These are phyloP conservation scores for Oryzaephilus surinamensis DNA, from an alignment of 1,140 invertebrate genomes.

Conservation along the genomic window DNA sequence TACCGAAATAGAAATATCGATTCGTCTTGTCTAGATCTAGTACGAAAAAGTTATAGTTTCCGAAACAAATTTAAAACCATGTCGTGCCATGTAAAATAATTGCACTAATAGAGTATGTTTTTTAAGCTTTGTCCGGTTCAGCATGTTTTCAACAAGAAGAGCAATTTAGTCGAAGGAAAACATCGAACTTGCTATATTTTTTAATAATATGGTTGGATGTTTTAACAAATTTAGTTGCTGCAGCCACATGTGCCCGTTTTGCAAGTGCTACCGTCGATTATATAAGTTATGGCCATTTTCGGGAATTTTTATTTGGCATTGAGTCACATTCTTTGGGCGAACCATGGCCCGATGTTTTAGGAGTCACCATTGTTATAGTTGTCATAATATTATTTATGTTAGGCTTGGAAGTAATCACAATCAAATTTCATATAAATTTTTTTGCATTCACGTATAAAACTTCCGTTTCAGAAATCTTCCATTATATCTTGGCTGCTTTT, in stretches of 20 bases:
- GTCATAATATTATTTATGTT: constrained; percentile 58
- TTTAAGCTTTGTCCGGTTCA: constrained; percentile 23
- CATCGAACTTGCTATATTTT: constrained; percentile 35
- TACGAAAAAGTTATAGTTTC: background rate
- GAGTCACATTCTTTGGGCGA: constrained; percentile 45
- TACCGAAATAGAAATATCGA: background rate
- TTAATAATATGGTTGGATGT: constrained; percentile 51
- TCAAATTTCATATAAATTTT: constrained; percentile 7
- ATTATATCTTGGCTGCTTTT: too few relatives aligned
- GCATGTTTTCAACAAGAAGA: constrained; percentile 8
- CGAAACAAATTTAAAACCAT: background rate
- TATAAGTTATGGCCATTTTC: constrained; percentile 47
- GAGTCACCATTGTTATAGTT: constrained; percentile 52
- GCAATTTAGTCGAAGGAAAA: constrained; percentile 17
- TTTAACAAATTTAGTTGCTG: constrained; percentile 48
- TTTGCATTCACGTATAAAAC: background rate
- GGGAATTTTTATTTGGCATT: constrained; percentile 44
- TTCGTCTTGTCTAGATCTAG: too few relatives aligned
- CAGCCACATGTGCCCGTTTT: constrained; percentile 49
- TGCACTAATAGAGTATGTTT: background rate
- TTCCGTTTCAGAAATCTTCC: constrained; percentile 17
- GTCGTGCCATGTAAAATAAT: background rate
- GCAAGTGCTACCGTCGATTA: constrained; percentile 54
- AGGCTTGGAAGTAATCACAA: constrained; percentile 47
- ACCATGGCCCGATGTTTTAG: constrained; percentile 57